Base-by-base conservation (phyloP, 2,113 vertebrate genomes). In the Pterophyllum scalare region DNA sequence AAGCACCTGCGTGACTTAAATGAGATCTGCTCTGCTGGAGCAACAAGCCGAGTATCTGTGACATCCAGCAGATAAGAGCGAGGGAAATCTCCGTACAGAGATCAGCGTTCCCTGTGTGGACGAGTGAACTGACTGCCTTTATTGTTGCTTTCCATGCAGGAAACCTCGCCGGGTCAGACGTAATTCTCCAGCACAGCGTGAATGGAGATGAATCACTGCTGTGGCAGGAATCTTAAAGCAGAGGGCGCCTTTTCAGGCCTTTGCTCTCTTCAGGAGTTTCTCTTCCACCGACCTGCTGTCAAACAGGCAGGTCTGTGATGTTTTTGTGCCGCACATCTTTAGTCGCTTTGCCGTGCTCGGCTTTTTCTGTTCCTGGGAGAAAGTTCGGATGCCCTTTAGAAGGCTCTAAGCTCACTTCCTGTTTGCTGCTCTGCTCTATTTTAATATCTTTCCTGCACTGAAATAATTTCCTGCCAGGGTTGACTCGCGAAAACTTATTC, bases 141-240 rank as follows among this genome's bases (percentile, higher is more conserved):
- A 84, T 77, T 81, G 84, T 78, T 54, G 87, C 88, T 86, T 62
- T 59, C 86, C 40, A 54, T 83, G 72, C 82, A 75, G 87, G 77
- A 62, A 77, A 85, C 75, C 81, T 82, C 74, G 62, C 74, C 56
- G 70, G 76, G 80, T 90, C 89, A 81, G 80, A 84, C 24, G 49
- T 33, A 76, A 91, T 92, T 91, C 86, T 77, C 59, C 84, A 83
- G 77, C 90, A 26, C 90, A 93, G 88, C 60, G 22, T 91, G 92
- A 87, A 74, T 56, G 62, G 49, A 65, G 85, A 86, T 79, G 59
- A 79, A 82, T 80, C 59, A 58, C 46, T 8, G 75, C 78, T 62
- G 7, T 67, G 24, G 62, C 49, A 43, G 35, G 62, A 67, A 78
- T 67, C 76, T 28, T 56, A 62, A 61, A 86, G 80, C 58, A 26